phyloP scores from a whole-genome alignment of 2,113 vertebrate genomes.

The Tupaia tana region DNA sequence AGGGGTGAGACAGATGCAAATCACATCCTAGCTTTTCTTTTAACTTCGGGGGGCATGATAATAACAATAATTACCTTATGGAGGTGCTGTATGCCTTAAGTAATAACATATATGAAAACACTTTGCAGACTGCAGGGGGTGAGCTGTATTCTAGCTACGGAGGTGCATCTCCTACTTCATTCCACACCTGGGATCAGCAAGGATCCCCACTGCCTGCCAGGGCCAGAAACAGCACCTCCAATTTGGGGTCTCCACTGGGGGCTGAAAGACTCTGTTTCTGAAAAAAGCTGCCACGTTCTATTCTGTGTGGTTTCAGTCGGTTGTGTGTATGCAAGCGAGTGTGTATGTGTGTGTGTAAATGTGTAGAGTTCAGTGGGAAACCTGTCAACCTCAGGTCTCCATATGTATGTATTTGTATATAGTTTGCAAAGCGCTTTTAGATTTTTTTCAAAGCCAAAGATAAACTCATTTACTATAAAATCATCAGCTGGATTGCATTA shows the following conservation, averaged over 20 bases:
- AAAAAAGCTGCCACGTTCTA: background rate
- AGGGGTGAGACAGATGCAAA: background rate
- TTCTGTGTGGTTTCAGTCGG: background rate
- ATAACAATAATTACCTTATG: background rate
- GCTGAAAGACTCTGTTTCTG: background rate
- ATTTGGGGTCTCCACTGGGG: background rate
- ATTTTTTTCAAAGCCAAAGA: slow-evolving; percentile 56
- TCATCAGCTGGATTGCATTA: slow-evolving; percentile 73
- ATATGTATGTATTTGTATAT: slow-evolving; percentile 29
- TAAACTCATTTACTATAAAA: slow-evolving; percentile 68
- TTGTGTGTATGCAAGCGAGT: background rate
- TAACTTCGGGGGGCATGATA: background rate
- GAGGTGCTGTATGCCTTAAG: background rate
- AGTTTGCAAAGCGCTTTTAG: slow-evolving; percentile 58
- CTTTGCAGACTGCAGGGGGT: background rate
- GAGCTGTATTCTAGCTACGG: background rate
- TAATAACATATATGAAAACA: background rate
- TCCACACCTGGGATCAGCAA: background rate
- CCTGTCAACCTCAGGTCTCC: slow-evolving; percentile 30
- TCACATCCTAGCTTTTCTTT: background rate
- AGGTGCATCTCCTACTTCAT: background rate
- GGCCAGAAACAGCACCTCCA: background rate
- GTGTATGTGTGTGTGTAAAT: background rate
- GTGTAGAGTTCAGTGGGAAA: background rate
- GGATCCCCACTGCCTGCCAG: background rate